phyloP scores from a whole-genome alignment of 2,888 invertebrate genomes.

The Cantharis lateralis region DNA sequence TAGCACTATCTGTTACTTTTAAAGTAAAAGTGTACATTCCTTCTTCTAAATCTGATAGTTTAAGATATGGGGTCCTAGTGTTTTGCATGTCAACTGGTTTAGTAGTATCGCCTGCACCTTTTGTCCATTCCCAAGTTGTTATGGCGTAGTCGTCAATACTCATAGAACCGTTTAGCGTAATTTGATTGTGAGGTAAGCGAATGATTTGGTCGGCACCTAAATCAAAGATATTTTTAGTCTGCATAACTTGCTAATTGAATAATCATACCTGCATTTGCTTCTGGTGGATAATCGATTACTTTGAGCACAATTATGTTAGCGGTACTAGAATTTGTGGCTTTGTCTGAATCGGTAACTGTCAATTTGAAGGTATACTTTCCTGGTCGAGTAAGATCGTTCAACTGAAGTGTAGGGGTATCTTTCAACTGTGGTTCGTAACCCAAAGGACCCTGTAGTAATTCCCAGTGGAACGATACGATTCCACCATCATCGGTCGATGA shows the following conservation, averaged over 20 bases:
- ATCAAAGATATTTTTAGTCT: slow-evolving; percentile 18
- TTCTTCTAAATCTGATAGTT: slow-evolving; percentile 86
- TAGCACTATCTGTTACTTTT: slow-evolving; percentile 90
- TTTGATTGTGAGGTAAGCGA: slow-evolving; percentile 81
- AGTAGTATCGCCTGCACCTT: slow-evolving; percentile 82
- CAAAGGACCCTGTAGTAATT: slow-evolving; percentile 84
- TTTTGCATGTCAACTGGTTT: slow-evolving; percentile 96
- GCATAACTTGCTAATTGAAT: neutral
- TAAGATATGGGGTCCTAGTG: slow-evolving; percentile 84
- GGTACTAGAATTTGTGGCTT: slow-evolving; percentile 80
- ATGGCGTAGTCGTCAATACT: slow-evolving; percentile 95
- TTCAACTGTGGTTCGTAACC: slow-evolving; percentile 81
- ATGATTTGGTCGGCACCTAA: slow-evolving; percentile 84
- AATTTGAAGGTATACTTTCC: slow-evolving; percentile 90
- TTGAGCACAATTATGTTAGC: slow-evolving; percentile 90
- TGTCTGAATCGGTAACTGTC: slow-evolving; percentile 90
- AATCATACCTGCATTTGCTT: slow-evolving; percentile 80
- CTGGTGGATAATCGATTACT: slow-evolving; percentile 92
- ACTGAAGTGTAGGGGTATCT: slow-evolving; percentile 80
- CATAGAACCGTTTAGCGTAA: slow-evolving; percentile 80
- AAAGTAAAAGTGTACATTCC: slow-evolving; percentile 93
- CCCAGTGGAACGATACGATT: slow-evolving; percentile 91
- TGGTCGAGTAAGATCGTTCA: slow-evolving; percentile 81
- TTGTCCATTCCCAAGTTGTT: slow-evolving; percentile 94
- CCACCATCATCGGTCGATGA: slow-evolving; percentile 73